Conservation (phyloP, 2,888 invertebrate genomes). For the Buathra laborator region DNA sequence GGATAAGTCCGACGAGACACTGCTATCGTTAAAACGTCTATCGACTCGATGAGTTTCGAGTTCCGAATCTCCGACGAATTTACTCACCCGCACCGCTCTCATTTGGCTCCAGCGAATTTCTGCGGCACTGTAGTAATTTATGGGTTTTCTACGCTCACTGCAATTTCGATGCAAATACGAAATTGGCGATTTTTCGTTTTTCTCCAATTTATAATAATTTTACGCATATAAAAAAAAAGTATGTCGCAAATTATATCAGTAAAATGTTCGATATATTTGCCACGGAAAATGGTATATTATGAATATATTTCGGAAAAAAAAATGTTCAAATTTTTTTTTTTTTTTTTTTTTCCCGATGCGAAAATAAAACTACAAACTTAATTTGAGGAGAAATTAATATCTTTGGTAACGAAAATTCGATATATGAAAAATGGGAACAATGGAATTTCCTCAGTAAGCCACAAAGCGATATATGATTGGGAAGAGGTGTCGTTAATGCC, state of each 20-base stretch:
- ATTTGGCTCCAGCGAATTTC: constrained; percentile 18
- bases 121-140: constrained; percentile 38
- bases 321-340: too few species aligned
- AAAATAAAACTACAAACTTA: too few species aligned
- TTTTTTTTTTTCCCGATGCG: too few species aligned
- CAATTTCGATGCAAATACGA: not conserved
- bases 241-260: too few species aligned
- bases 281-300: too few species aligned
- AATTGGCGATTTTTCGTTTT: too few species aligned
- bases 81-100: constrained; percentile 54
- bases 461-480: constrained; percentile 71
- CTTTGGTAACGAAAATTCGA: not conserved
- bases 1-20: constrained; percentile 64
- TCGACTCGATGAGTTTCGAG: constrained; percentile 67
- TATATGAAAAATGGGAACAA: constrained; percentile 2
- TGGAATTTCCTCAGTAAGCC: constrained; percentile 74
- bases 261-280: too few species aligned
- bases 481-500: constrained; percentile 66
- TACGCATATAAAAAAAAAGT: too few species aligned
- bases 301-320: too few species aligned
- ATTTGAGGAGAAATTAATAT: not conserved
- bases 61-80: constrained; percentile 59
- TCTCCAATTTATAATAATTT: too few species aligned
- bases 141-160: constrained; percentile 2
- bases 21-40: constrained; percentile 80